phyloP scores from a whole-genome alignment of 1,140 invertebrate species.

The Mesaphorura yosii region DNA sequence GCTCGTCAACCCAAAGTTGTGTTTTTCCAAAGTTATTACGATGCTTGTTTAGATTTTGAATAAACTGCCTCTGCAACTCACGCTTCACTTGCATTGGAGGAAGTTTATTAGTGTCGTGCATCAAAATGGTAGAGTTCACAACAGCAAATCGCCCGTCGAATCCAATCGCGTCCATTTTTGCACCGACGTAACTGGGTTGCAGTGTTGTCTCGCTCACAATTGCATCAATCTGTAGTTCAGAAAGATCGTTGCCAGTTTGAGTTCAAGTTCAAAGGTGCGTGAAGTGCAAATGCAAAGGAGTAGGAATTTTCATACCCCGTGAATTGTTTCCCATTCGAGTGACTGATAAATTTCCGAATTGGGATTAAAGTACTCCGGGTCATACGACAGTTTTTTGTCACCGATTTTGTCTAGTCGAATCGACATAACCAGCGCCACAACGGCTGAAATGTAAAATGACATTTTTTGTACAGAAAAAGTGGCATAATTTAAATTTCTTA shows the following conservation, averaged over 20 bases:
- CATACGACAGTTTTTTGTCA: slow-evolving; percentile 63
- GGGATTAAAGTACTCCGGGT: slow-evolving; percentile 54
- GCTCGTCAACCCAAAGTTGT: slow-evolving; percentile 66
- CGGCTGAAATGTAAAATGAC: slow-evolving; percentile 35
- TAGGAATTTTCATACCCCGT: slow-evolving; percentile 54
- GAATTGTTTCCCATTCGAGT: slow-evolving; percentile 66
- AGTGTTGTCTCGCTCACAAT: slow-evolving; percentile 81
- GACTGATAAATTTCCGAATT: slow-evolving; percentile 69
- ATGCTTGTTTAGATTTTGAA: slow-evolving; percentile 66
- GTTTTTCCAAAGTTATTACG: slow-evolving; percentile 78
- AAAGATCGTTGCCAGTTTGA: neutral
- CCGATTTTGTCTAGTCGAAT: slow-evolving; percentile 70
- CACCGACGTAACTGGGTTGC: slow-evolving; percentile 68
- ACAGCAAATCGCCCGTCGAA: slow-evolving; percentile 55
- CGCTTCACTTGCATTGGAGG: slow-evolving; percentile 47
- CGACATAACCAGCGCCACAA: slow-evolving; percentile 65
- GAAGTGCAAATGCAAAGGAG: no score
- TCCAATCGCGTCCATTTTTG: slow-evolving; percentile 53
- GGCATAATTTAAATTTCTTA: no score
- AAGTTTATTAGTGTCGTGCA: slow-evolving; percentile 58
- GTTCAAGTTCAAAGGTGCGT: slow-evolving; percentile 5
- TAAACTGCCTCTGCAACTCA: slow-evolving; percentile 66
- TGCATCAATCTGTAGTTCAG: slow-evolving; percentile 58
- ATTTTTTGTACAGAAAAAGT: slow-evolving; percentile 1
- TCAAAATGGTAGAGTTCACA: slow-evolving; percentile 67